Conservation (phyloP, 2,113 vertebrate genomes). For the Sterna hirundo region DNA sequence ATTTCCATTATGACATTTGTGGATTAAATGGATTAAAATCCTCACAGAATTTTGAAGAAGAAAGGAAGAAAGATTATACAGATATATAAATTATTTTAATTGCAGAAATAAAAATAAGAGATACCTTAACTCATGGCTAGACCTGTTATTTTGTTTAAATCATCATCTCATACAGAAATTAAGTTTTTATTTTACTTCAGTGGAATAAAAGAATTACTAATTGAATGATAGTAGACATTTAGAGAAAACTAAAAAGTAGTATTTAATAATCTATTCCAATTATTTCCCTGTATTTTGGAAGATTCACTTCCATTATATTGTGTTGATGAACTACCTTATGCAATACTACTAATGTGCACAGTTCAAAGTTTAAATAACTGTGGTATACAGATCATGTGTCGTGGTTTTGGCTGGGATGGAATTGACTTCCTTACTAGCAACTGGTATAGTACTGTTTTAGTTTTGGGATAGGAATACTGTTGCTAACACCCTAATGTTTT, state of each 20-base stretch:
- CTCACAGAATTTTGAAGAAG: background rate
- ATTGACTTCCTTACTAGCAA: background rate
- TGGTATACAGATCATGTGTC: background rate
- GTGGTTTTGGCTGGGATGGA: background rate
- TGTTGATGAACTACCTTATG: constrained; percentile 8
- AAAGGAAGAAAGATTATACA: background rate
- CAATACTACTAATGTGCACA: background rate
- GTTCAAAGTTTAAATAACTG: background rate
- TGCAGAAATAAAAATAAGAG: background rate
- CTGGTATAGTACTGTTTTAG: background rate
- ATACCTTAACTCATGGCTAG: background rate
- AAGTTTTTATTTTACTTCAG: background rate
- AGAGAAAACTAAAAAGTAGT: background rate
- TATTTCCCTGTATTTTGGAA: constrained; percentile 6
- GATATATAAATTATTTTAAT: background rate
- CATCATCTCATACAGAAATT: background rate
- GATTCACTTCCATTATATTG: constrained; percentile 20
- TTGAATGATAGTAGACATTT: background rate
- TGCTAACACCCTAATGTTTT: background rate
- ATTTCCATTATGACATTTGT: background rate
- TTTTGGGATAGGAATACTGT: background rate
- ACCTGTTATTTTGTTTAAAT: background rate
- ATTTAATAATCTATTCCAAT: constrained; percentile 10
- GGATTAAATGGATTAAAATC: background rate
- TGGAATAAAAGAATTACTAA: background rate